Evolutionary conservation across 1,140 invertebrate species (phyloP).

Genomic region (Drosophila chauvacae): DNA sequence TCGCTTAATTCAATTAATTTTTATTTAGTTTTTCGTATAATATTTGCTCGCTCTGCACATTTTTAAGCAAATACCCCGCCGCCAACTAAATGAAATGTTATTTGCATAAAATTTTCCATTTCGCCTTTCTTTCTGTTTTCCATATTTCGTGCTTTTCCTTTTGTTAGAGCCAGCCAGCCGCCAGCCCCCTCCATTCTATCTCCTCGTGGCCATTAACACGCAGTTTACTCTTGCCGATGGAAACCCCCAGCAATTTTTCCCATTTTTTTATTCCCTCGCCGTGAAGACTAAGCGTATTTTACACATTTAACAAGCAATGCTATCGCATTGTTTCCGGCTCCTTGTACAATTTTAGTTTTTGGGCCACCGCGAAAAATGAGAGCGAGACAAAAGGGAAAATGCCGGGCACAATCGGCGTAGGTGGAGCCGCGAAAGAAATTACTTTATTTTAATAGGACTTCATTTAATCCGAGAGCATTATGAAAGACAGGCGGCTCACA

Average conservation of each 20-base stretch:
- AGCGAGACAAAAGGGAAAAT: conserved; percentile 26
- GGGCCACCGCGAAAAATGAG: conserved; percentile 35
- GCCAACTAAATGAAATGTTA: conserved; percentile 80
- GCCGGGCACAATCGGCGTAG: conserved; percentile 24
- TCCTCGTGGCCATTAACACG: conserved; percentile 68
- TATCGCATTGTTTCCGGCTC: conserved; percentile 58
- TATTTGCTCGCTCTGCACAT: conserved; percentile 77
- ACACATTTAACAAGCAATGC: conserved; percentile 68
- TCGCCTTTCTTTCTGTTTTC: conserved; percentile 37
- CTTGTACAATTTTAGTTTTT: conserved; percentile 68
- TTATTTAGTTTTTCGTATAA: conserved; percentile 81
- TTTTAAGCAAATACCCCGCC: conserved; percentile 73
- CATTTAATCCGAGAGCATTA: conserved; percentile 78
- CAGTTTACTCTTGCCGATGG: conserved; percentile 60
- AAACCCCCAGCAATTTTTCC: conserved; percentile 26
- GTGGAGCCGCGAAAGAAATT: conserved; percentile 70
- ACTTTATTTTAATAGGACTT: conserved; percentile 83
- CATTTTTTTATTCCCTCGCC: conserved; percentile 18
- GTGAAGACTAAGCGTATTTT: conserved; percentile 69
- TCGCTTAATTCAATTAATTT: conserved; percentile 82
- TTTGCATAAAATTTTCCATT: conserved; percentile 78
- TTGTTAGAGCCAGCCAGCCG: conserved; percentile 42
- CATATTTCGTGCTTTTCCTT: conserved; percentile 63
- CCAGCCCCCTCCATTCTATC: conserved; percentile 44
- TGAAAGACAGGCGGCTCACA: conserved; percentile 42